phyloP scores from a whole-genome alignment of 2,797 vertebrate genomes.

The Luscinia megarhynchos region DNA sequence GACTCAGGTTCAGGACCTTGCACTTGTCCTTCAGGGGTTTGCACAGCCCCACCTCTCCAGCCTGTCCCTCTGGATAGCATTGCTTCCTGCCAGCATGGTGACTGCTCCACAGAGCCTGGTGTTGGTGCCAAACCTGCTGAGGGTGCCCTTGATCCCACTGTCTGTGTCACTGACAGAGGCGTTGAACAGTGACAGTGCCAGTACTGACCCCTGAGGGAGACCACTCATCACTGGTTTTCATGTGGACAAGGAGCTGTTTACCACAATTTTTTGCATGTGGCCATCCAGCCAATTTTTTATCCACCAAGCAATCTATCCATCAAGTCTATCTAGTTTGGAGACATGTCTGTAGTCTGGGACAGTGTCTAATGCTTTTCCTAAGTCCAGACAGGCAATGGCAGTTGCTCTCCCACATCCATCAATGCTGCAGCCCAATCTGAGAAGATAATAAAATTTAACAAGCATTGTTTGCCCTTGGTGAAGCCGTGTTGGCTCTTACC shows the following conservation, averaged over 20 bases:
- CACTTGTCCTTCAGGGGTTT: background rate
- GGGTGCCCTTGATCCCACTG: background rate
- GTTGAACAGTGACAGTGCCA: fast-evolving
- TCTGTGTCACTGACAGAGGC: fast-evolving
- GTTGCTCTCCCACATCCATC: background rate
- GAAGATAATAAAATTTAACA: background rate
- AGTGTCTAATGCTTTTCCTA: background rate
- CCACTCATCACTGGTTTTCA: background rate
- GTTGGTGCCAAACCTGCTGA: background rate
- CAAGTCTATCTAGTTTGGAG: background rate
- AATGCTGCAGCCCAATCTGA: background rate
- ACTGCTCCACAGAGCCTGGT: background rate
- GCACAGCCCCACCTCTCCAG: background rate
- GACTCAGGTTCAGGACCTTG: too few species aligned
- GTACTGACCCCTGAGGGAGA: background rate
- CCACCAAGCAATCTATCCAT: background rate
- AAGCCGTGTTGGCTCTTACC: background rate
- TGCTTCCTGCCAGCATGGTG: fast-evolving
- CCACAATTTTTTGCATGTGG: fast-evolving
- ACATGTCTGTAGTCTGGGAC: fast-evolving
- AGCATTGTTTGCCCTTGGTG: background rate
- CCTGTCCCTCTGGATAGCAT: background rate
- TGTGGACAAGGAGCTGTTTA: background rate
- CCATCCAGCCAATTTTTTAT: background rate
- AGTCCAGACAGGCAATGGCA: background rate